A percentile compares a stretch with the other conserved stretches of the same genome.
phyloP scores from a whole-genome alignment of 2,888 invertebrate species.

The Magallana nippona region DNA sequence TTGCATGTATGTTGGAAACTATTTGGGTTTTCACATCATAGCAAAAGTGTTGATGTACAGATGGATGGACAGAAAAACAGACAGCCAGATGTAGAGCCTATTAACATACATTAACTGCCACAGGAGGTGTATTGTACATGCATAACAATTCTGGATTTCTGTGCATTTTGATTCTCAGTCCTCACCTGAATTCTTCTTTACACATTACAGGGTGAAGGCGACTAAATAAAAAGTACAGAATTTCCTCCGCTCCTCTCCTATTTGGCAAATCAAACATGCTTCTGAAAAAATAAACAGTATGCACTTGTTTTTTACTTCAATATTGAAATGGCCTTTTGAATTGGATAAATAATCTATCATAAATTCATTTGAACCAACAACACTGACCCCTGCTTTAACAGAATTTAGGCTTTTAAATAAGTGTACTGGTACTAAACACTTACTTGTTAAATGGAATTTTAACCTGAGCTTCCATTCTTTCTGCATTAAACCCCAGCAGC shows the following conservation, averaged over 20 bases:
- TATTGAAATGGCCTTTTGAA: not conserved
- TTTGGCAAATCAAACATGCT: conserved; percentile 78
- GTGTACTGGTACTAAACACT: conserved; percentile 17
- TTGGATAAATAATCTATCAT: too few relatives aligned
- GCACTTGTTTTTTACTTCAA: not conserved
- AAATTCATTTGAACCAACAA: not conserved
- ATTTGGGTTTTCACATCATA: too few relatives aligned
- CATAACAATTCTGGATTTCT: too few relatives aligned
- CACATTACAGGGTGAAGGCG: conserved; percentile 74
- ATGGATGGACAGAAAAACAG: too few relatives aligned
- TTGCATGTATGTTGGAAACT: too few relatives aligned
- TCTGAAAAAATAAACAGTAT: conserved; percentile 60
- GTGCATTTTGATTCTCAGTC: not conserved
- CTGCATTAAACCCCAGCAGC: conserved; percentile 75
- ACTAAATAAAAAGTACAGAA: conserved; percentile 76
- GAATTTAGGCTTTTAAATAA: not conserved
- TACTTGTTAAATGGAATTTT: conserved; percentile 77
- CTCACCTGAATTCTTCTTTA: conserved; percentile 76
- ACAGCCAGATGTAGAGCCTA: too few relatives aligned
- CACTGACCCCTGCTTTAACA: not conserved
- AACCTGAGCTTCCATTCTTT: conserved; percentile 69
- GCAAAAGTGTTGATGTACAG: too few relatives aligned
- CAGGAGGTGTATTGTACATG: too few relatives aligned
- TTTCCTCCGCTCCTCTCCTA: conserved; percentile 76
- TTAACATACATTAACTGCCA: too few relatives aligned